Evolutionary conservation across 1,140 invertebrate species (phyloP).

Genomic region (Doryteuthis pealeii): DNA sequence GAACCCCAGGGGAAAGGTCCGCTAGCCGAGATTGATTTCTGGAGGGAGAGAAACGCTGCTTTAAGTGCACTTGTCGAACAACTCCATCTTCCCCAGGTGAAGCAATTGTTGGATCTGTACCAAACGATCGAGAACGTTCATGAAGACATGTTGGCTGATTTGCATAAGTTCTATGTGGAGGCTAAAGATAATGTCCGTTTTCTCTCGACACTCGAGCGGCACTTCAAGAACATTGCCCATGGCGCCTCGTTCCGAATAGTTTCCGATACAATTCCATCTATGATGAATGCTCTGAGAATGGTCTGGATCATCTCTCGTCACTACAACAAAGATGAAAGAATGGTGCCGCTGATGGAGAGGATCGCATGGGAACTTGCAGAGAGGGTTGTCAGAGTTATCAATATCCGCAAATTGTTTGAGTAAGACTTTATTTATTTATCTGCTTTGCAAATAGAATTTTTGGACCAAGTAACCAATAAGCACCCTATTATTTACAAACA

Average conservation of each 20-base stretch:
- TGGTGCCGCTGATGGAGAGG: slow-evolving; percentile 77
- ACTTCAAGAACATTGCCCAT: slow-evolving; percentile 78
- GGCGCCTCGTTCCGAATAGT: slow-evolving; percentile 69
- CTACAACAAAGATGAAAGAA: slow-evolving; percentile 68
- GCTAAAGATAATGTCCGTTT: slow-evolving; percentile 83
- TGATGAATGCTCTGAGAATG: slow-evolving; percentile 75
- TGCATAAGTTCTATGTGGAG: slow-evolving; percentile 73
- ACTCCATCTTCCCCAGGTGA: slow-evolving; percentile 71
- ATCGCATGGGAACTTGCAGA: slow-evolving; percentile 79
- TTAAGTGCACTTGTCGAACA: slow-evolving; percentile 79
- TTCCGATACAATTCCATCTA: slow-evolving; percentile 70
- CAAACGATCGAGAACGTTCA: slow-evolving; percentile 60
- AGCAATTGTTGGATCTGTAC: slow-evolving; percentile 67
- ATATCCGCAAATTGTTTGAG: slow-evolving; percentile 72
- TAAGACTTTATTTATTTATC: slow-evolving; percentile 59
- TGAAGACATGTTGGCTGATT: slow-evolving; percentile 63
- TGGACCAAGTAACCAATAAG: neutral
- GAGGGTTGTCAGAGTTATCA: slow-evolving; percentile 73
- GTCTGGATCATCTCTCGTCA: slow-evolving; percentile 62
- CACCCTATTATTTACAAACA: slow-evolving; percentile 6
- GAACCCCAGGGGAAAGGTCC: slow-evolving; percentile 71
- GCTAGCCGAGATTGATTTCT: slow-evolving; percentile 79
- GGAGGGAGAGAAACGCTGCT: slow-evolving; percentile 76
- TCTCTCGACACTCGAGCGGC: slow-evolving; percentile 75
- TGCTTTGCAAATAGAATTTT: slow-evolving; percentile 9